Percentiles rank a stretch among this genome's conserved stretches.
Evolutionary conservation across 2,113 vertebrate species (phyloP).

Genomic region (Sisor rabdophorus): DNA sequence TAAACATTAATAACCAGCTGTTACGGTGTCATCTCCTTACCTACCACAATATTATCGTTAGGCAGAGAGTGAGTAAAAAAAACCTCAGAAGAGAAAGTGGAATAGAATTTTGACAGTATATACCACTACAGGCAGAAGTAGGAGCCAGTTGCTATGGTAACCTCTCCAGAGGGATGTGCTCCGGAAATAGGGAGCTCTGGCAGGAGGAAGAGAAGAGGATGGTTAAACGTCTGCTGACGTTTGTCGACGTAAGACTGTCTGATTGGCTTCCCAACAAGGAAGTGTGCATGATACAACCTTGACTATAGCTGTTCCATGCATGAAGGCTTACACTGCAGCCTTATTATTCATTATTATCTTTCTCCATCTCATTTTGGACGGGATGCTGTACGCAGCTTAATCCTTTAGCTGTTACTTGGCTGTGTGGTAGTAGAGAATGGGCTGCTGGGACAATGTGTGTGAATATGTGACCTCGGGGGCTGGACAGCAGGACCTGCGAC

Average conservation of each 20-base stretch:
- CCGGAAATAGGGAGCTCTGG: constrained; percentile 53
- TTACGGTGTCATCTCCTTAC: constrained; percentile 19
- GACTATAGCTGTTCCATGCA: constrained; percentile 62
- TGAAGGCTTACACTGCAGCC: constrained; percentile 39
- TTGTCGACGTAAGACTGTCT: constrained; percentile 61
- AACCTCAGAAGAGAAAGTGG: background rate
- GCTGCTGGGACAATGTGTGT: constrained; percentile 12
- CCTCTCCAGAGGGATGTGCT: constrained; percentile 68
- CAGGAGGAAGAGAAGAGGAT: constrained; percentile 65
- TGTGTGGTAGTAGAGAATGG: constrained; percentile 37
- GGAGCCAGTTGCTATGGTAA: constrained; percentile 82
- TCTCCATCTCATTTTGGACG: constrained; percentile 3
- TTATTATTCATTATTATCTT: constrained; percentile 13
- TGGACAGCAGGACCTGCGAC: constrained; percentile 56
- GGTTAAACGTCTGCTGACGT: constrained; percentile 53
- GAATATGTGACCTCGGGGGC: constrained; percentile 64
- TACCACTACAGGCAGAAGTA: constrained; percentile 51
- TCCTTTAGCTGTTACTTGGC: background rate
- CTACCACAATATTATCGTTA: background rate
- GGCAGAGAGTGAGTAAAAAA: background rate
- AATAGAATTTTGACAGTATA: constrained; percentile 33
- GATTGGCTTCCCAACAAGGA: constrained; percentile 70
- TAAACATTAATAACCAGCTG: constrained; percentile 10
- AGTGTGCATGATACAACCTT: constrained; percentile 58
- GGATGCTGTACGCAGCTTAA: constrained; percentile 2